phyloP scores from a whole-genome alignment of 2,888 invertebrate genomes.

The Ceramica pisi region DNA sequence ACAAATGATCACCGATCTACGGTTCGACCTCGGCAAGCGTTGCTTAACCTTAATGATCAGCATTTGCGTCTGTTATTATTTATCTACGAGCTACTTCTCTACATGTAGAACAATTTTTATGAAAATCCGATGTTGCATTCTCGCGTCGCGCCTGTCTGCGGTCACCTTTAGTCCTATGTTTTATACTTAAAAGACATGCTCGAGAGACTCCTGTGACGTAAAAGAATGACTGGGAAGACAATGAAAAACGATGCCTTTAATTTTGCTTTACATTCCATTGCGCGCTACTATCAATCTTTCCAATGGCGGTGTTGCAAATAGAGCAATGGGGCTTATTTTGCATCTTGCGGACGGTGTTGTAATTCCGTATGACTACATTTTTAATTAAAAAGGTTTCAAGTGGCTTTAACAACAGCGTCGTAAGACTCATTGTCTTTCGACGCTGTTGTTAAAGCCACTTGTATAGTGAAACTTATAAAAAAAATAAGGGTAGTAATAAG shows the following conservation, averaged over 20 bases:
- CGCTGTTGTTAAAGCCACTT: neutral
- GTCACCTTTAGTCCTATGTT: neutral
- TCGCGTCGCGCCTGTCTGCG: neutral
- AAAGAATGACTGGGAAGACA: slow-evolving; percentile 58
- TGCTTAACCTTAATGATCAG: too few relatives aligned
- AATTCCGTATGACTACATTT: neutral
- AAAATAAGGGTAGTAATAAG: too few relatives aligned
- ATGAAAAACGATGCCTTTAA: slow-evolving; percentile 61
- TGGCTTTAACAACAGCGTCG: too few relatives aligned
- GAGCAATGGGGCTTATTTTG: slow-evolving; percentile 31
- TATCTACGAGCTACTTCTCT: too few relatives aligned
- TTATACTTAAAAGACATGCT: slow-evolving; percentile 38
- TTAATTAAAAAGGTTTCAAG: neutral
- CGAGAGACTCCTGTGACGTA: slow-evolving; percentile 38
- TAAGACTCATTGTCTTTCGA: too few relatives aligned
- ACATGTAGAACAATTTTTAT: neutral
- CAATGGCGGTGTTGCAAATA: slow-evolving; percentile 32
- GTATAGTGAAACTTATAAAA: neutral
- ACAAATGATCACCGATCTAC: too few relatives aligned
- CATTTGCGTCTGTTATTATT: too few relatives aligned
- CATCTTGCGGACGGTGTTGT: slow-evolving; percentile 14
- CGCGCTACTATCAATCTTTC: slow-evolving; percentile 56
- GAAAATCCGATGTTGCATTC: neutral
- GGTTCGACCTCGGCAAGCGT: too few relatives aligned
- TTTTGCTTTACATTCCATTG: slow-evolving; percentile 61